Evolutionary conservation across 2,113 vertebrate species (phyloP).

Genomic region (Oxyruncus cristatus): DNA sequence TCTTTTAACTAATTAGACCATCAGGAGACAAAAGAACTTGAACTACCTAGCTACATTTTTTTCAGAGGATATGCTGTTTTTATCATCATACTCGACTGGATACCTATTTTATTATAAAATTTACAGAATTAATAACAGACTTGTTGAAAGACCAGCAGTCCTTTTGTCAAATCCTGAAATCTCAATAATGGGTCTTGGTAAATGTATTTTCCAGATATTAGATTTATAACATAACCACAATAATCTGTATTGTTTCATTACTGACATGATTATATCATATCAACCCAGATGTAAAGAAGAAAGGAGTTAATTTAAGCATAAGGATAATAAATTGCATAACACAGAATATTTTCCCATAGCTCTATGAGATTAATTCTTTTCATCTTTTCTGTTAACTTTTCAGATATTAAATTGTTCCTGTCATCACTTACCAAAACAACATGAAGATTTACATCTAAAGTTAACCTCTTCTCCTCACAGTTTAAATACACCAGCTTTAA

Average conservation of each 20-base stretch:
- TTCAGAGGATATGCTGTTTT: not conserved
- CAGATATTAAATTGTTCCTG: not conserved
- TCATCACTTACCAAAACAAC: not conserved
- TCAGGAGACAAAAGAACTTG: not conserved
- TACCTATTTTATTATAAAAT: not conserved
- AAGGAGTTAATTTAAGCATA: not conserved
- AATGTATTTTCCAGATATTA: not conserved
- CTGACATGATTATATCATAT: not conserved
- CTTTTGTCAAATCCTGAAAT: not conserved
- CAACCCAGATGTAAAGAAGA: not conserved
- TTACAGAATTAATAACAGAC: not conserved
- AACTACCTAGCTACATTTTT: not conserved
- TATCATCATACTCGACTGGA: not conserved
- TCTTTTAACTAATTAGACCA: fast-evolving
- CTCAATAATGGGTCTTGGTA: not conserved
- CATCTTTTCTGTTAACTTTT: not conserved
- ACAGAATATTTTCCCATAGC: not conserved
- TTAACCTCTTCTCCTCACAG: not conserved
- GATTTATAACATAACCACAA: not conserved
- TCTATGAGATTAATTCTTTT: not conserved
- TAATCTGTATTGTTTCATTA: not conserved
- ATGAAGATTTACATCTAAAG: not conserved
- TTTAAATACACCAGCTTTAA: not conserved
- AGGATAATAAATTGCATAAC: not conserved
- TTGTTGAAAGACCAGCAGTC: not conserved